Conservation (phyloP, 2,797 vertebrate genomes). For the Sebastes iracundus region DNA sequence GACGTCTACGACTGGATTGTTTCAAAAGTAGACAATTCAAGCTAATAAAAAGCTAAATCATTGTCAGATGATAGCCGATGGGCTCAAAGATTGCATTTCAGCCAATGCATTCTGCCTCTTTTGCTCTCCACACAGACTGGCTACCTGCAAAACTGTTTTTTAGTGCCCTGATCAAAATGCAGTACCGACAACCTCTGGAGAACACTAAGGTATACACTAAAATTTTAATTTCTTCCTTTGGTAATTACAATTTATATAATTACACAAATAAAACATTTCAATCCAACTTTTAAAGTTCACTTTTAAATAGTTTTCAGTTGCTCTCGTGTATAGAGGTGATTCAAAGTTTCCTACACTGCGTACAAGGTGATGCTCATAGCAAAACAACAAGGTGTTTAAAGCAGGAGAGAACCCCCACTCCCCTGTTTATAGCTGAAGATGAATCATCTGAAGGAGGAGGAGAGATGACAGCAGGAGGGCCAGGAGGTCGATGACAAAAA, state of each 20-base stretch:
- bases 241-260: no score
- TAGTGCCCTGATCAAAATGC: background rate
- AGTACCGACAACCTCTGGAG: background rate
- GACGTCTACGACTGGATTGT: background rate
- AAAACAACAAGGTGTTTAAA: background rate
- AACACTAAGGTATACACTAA: background rate
- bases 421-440: background rate
- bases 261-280: background rate
- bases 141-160: background rate
- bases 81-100: no score
- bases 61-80: background rate
- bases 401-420: background rate
- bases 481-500: background rate
- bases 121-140: background rate
- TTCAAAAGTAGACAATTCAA: background rate
- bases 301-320: background rate
- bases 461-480: background rate
- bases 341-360: background rate
- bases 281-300: background rate
- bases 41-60: background rate
- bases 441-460: background rate
- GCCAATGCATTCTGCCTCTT: background rate
- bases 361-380: no score
- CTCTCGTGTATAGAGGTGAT: background rate
- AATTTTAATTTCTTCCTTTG: background rate